A percentile compares a stretch with the other conserved stretches of the same genome.
phyloP scores from a whole-genome alignment of 2,888 invertebrate genomes.

The Ganaspis brasiliensis region DNA sequence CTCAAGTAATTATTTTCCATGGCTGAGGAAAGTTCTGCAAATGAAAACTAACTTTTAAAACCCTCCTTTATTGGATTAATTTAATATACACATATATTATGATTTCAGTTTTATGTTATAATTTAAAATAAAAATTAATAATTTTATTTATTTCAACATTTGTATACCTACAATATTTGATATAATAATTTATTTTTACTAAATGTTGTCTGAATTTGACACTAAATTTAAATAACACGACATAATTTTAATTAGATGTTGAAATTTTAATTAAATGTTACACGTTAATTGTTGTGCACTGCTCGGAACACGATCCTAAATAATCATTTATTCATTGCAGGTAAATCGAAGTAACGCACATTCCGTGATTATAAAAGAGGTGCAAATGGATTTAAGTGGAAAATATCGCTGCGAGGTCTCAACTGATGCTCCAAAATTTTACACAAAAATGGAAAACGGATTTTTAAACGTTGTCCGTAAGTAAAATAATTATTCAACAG shows the following conservation, averaged over 20 bases:
- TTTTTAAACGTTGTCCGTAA: slow-evolving; percentile 89
- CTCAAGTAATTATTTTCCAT: no score
- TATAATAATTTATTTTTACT: no score
- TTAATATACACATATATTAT: no score
- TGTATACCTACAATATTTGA: no score
- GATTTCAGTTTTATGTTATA: no score
- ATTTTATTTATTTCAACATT: no score
- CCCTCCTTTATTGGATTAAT: no score
- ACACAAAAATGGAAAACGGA: slow-evolving; percentile 85
- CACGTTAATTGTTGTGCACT: neutral
- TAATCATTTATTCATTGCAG: slow-evolving; percentile 67
- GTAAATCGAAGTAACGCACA: slow-evolving; percentile 72
- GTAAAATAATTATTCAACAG: slow-evolving; percentile 79
- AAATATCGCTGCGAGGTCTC: slow-evolving; percentile 89
- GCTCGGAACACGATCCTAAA: neutral
- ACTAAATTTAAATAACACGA: neutral
- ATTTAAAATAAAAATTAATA: no score
- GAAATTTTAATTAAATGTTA: slow-evolving; percentile 6
- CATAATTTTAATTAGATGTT: neutral
- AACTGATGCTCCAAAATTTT: slow-evolving; percentile 88
- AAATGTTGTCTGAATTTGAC: neutral
- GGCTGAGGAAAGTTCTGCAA: no score
- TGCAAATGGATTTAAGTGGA: slow-evolving; percentile 87
- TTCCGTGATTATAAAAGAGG: slow-evolving; percentile 85
- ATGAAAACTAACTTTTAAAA: no score